Evolutionary conservation across 2,113 vertebrate genomes (phyloP), one percentile per base, ranked within the genome.

Genomic region (Spermophilus dauricus): DNA sequence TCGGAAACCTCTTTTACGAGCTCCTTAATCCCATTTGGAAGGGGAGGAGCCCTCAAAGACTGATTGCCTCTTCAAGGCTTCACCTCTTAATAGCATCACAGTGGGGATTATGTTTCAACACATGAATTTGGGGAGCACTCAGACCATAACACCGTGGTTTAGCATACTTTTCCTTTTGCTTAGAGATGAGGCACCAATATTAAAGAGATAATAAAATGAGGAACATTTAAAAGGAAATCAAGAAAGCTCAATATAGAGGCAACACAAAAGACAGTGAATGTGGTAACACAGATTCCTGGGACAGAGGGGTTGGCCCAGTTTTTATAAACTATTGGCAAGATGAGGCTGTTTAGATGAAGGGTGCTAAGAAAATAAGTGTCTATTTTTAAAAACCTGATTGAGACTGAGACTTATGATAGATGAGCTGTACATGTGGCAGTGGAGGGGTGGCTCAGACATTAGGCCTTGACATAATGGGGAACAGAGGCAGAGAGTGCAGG

Each of bases 351-450:
- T 58, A 70, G 67, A 69, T 45, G 37, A 82, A 48, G 26, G 34
- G 45, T 7, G 89, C 63, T 93, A 45, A n/a, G n/a, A 92, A 69
- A 8, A 34, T 17, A 67, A 82, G 30, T 3, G 4, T 56, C 42
- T 20, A 4, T 56, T 32, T 77, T 53, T 78, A 24, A 78, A 81
- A 17, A 4, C 12, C 2, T 1, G 10, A 18, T 4, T 45, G 10
- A 67, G 34, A 53, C 9, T 1, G 8, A 26, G 8, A 34, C 26
- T 28, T 9, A 1, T 2, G 51, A 14, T 22, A 12, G 34, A 1
- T 2, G 32, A 65, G 53, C 14, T 1, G 0, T 24, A 2, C 22
- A 32, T 2, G 5, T 14, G 20, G 56, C 28, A n/a, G 16, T 30
- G 67, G 65, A 20, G 37, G 24, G 2, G 12, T 4, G 8, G 18